Conservation (phyloP, 2,888 invertebrate species). For the Tachystola acroxantha region DNA sequence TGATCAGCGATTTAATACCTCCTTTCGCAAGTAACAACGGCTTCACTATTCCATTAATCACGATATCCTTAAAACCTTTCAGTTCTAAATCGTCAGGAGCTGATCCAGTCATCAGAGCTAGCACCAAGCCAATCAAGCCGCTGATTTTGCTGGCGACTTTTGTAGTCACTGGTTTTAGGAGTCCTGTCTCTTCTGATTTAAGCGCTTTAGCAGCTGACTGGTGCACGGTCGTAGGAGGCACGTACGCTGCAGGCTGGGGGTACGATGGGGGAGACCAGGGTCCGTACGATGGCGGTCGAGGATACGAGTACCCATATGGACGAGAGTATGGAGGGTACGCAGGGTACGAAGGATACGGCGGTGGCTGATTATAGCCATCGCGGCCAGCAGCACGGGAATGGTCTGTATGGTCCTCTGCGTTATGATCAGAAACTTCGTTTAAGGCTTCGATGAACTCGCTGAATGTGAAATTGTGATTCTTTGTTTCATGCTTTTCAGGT, state of each 20-base stretch:
- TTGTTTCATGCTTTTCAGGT: constrained; percentile 15
- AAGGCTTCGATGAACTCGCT: constrained; percentile 34
- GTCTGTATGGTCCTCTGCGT: constrained; percentile 19
- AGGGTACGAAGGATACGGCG: constrained; percentile 9
- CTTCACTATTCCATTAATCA: constrained; percentile 56
- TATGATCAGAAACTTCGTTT: constrained; percentile 27
- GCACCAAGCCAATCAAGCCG: constrained; percentile 48
- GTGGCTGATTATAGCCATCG: constrained; percentile 10
- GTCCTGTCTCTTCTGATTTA: constrained; percentile 33
- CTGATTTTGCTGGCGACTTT: constrained; percentile 50
- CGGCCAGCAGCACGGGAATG: constrained; percentile 21
- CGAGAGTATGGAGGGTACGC: constrained; percentile 10
- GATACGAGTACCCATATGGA: constrained; percentile 19
- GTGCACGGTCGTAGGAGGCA: constrained; percentile 11
- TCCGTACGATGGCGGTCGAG: constrained; percentile 10
- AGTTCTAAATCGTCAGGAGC: constrained; percentile 36
- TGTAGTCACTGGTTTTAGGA: constrained; percentile 44
- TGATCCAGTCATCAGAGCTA: constrained; percentile 48
- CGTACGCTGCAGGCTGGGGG: constrained; percentile 10
- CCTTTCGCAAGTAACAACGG: constrained; percentile 54
- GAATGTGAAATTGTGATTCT: constrained; percentile 24
- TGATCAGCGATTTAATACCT: constrained; percentile 56
- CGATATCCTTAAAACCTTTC: constrained; percentile 51
- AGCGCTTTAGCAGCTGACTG: constrained; percentile 28
- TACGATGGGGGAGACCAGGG: constrained; percentile 12